Evolutionary conservation across 2,888 invertebrate species (phyloP).

Genomic region (Parasteatoda lunata): DNA sequence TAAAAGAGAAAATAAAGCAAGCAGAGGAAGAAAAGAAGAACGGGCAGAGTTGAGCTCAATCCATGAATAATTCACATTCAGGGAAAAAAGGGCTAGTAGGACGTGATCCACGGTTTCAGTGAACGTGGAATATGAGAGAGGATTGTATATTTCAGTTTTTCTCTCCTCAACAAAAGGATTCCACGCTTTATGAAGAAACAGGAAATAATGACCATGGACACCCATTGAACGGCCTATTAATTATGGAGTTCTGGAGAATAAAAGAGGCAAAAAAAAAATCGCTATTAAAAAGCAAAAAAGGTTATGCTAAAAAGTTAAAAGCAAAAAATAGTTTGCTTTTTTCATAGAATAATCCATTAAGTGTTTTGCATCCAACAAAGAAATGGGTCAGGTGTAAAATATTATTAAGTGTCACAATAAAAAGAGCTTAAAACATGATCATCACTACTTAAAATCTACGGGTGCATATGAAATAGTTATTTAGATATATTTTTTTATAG

Average conservation of each 20-base stretch:
- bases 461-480: no score
- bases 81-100: conserved; percentile 26
- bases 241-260: not conserved
- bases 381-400: no score
- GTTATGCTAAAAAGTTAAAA: not conserved
- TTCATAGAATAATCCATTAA: no score
- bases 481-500: no score
- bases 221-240: not conserved
- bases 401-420: no score
- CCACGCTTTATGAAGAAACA: not conserved
- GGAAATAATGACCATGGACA: not conserved
- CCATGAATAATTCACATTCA: conserved; percentile 54
- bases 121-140: not conserved
- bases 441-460: no score
- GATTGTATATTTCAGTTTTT: not conserved
- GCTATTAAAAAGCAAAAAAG: not conserved
- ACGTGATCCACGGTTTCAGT: not conserved
- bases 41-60: conserved; percentile 25
- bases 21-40: conserved; percentile 5
- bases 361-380: no score
- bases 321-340: no score
- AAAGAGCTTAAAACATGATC: no score
- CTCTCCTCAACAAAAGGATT: not conserved
- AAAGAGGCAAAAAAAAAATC: not conserved
- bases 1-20: not conserved